Conservation (phyloP, 2,797 vertebrate genomes). For the Gallirallus australis region DNA sequence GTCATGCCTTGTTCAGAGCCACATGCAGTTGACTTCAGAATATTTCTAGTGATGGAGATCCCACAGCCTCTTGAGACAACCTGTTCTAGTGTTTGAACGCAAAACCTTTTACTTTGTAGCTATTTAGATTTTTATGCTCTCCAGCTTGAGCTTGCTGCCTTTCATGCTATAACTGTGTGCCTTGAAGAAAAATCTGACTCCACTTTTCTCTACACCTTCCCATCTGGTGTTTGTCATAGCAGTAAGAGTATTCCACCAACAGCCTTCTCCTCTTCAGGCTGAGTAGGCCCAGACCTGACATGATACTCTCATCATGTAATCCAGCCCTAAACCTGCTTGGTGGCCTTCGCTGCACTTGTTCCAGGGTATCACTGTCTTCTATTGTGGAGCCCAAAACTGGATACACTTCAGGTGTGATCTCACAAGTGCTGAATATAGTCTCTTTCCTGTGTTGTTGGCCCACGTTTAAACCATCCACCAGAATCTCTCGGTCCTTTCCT, state of each 20-base stretch:
- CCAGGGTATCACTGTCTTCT: neutral
- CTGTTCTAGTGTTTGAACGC: neutral
- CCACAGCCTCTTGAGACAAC: neutral
- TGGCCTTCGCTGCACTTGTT: neutral
- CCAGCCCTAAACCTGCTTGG: neutral
- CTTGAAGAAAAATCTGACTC: neutral
- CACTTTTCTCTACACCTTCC: neutral
- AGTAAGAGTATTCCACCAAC: neutral
- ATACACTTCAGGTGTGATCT: neutral
- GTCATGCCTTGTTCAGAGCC: neutral
- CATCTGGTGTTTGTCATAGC: neutral
- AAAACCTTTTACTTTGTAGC: neutral
- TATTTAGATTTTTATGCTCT: neutral
- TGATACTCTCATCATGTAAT: neutral
- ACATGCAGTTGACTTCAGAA: neutral
- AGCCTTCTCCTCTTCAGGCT: neutral
- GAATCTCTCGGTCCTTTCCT: neutral
- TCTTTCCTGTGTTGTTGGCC: neutral
- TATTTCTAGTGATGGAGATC: neutral
- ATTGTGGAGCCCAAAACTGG: neutral
- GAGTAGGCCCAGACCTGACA: neutral
- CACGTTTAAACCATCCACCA: neutral
- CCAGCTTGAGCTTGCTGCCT: neutral
- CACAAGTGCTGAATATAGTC: neutral
- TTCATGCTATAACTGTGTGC: accelerated